phyloP scores from a whole-genome alignment of 1,140 invertebrate species.

The Solen grandis region DNA sequence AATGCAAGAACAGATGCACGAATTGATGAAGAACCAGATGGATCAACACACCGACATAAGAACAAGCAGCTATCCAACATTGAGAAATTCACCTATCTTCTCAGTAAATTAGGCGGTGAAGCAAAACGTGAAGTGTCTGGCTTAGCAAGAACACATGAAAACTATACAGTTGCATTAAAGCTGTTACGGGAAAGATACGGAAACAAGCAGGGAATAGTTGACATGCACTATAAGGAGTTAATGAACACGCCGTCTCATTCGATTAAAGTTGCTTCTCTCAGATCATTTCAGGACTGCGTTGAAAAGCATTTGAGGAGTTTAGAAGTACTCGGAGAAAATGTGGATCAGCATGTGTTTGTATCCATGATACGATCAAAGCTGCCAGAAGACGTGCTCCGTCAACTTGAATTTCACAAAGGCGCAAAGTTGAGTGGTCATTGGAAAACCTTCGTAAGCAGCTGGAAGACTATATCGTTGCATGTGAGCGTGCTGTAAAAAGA shows the following conservation, averaged over 20 bases:
- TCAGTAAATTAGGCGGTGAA: neutral
- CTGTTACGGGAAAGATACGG: neutral
- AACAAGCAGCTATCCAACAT: neutral
- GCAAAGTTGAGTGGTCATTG: conserved; percentile 9
- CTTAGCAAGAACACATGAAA: neutral
- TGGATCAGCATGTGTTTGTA: no score
- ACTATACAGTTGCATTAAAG: neutral
- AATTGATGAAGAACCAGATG: no score
- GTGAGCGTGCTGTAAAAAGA: neutral
- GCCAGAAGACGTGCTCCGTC: no score
- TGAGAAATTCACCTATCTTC: conserved; percentile 10
- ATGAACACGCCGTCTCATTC: neutral
- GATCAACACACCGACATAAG: no score
- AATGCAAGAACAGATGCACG: no score
- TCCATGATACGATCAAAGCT: no score
- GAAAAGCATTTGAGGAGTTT: conserved; percentile 12
- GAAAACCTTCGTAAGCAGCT: neutral
- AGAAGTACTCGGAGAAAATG: conserved; percentile 9
- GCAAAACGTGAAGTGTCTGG: conserved; percentile 2
- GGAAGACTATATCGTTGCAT: neutral
- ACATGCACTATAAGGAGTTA: conserved; percentile 9
- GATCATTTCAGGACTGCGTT: neutral
- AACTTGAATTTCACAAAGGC: conserved; percentile 7
- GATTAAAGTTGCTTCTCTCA: neutral
- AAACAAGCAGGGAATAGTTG: conserved; percentile 4